Base-by-base conservation (phyloP, 2,888 invertebrate genomes). In the Alloscopus bannaensis region DNA sequence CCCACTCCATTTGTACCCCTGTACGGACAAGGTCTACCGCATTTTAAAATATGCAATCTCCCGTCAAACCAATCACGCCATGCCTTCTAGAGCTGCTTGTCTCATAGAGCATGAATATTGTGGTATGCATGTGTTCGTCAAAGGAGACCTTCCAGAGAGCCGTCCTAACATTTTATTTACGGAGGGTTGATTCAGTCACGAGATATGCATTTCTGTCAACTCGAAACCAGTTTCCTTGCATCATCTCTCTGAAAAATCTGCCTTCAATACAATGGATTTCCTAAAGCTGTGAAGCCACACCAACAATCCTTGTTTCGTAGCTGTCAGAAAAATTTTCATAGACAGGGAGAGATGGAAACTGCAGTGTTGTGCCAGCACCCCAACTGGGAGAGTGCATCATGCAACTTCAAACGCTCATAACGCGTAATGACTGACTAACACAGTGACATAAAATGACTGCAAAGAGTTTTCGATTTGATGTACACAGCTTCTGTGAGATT, bases 201-300 rank as follows among this genome's bases (percentile, higher is more conserved):
- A 72, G 72, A 72, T 72, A 72, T 72, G 72, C 72, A 72, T 64
- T 64, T 65, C 72, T 72, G 72, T 72, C 72, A 72, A 72, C 50
- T 52, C 1, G 60, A 60, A 71, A 72, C 72, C 72, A 72, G 72
- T 72, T 72, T 47, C 70, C 64, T 52, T 24, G 64, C 24, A 62
- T 64, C 68, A 55, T 55, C 55, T 66, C 66, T 26, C 42, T 36
- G 42, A 50, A 66, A 66, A 66, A 47, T 47, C 65, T 50, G n/a
- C 29, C 50, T 28, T 66, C 36, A 36, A 36, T 36, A 36, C 36
- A 36, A 36, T 36, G 36, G 8, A 36, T 36, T 36, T 36, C 8
- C 13, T 13, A 8, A 36, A 13, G 36, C 6, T 36, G 36, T 6
- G 13, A 36, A 8, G 13, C 36, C 36, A 36, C 36, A 36, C 36